Base-by-base conservation (phyloP, 2,113 vertebrate genomes). In the Trochalopteron elliotii region DNA sequence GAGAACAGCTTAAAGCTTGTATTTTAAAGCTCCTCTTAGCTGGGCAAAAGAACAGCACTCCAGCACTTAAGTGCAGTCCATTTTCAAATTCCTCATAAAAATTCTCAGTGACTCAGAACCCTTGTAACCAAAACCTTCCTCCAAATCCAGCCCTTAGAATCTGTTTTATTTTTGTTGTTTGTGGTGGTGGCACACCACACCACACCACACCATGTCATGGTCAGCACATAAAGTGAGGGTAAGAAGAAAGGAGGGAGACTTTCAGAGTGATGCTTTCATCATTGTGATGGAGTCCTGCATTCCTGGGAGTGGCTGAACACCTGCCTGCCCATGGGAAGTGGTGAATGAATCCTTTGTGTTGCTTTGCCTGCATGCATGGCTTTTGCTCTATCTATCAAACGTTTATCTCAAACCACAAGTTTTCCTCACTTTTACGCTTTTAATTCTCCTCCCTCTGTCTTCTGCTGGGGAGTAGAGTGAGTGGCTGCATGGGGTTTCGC, bases 41-140 rank as follows among this genome's bases (percentile, higher is more conserved):
- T 52, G 44, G 16, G 30, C 55, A 77, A 64, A 83, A 83, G 21
- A 82, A 37, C 21, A 71, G 22, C 42, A 40, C 42, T 67, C 56
- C 27, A 39, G 37, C 18, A 50, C 27, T 56, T 80, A 67, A 75
- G 56, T 31, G 33, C 47, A 85, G 60, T 25, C 13, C 22, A 57
- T 61, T 90, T 90, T 61, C 31, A 76, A 16, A 85, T n/a, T 37
- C 7, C 24, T 82, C 22, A 23, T 35, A 79, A 94, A 95, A 82
- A 40, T 31, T 69, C 57, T 86, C n/a, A 53, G 14, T 35, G 53
- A 40, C 57, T 68, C 35, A 39, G 24, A 76, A 50, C 13, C 8
- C 42, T 65, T 0, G 0, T 25, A 68, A 82, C 14, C 22, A 72
- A 79, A 85, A 47, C 6, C 65, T 67, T 53, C 15, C 11, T 49